A percentile compares a stretch with the other conserved stretches of the same genome.
Conservation (phyloP, 2,888 invertebrate species). For the Odontothrips loti region DNA sequence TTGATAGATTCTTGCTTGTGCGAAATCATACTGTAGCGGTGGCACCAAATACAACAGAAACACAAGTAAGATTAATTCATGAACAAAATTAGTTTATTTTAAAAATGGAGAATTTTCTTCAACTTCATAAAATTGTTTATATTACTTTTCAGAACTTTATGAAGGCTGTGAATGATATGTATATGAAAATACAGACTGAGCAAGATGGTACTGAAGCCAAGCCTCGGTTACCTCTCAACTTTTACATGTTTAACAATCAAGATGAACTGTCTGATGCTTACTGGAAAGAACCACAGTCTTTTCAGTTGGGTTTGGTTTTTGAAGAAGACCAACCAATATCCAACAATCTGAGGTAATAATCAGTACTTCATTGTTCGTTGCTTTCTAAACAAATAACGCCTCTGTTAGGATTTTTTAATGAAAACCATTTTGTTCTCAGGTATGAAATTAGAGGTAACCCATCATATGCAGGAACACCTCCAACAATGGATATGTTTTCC, state of each 20-base stretch:
- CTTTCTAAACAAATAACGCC: not conserved
- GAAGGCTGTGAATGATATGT: conserved; percentile 49
- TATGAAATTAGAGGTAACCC: conserved; percentile 73
- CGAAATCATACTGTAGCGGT: conserved; percentile 63
- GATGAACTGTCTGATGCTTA: conserved; percentile 66
- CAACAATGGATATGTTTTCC: conserved; percentile 60
- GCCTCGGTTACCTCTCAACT: conserved; percentile 52
- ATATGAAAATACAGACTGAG: conserved; percentile 19
- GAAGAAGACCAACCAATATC: conserved; percentile 47
- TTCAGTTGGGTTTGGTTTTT: conserved; percentile 69
- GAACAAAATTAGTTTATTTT: conserved; percentile 26
- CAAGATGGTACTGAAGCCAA: conserved; percentile 12
- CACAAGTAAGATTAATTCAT: conserved; percentile 45
- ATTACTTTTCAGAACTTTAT: conserved; percentile 55
- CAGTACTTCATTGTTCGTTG: conserved; percentile 10
- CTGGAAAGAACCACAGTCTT: conserved; percentile 59
- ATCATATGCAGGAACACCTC: conserved; percentile 59
- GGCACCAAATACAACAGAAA: conserved; percentile 60
- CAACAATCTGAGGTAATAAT: conserved; percentile 52
- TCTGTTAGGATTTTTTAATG: not conserved
- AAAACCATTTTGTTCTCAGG: conserved; percentile 46
- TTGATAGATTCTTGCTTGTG: conserved; percentile 54
- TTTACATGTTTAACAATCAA: conserved; percentile 60
- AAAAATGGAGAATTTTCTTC: conserved; percentile 24
- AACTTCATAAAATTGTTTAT: not conserved